Base-by-base conservation (phyloP, 1,140 invertebrate species). In the Coenobita brevimanus region DNA sequence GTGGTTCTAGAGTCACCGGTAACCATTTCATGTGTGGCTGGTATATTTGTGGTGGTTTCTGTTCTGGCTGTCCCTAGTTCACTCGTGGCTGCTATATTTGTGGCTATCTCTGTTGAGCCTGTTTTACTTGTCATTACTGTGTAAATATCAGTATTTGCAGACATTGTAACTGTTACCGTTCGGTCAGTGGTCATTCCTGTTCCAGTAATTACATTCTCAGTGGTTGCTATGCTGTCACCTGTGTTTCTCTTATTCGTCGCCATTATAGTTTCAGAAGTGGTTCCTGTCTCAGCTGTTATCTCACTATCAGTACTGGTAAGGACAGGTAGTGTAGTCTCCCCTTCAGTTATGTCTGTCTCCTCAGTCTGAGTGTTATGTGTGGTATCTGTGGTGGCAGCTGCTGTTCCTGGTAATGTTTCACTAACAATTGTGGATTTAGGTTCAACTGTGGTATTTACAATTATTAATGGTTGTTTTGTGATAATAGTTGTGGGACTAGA, bases 381-480 rank as follows among this genome's bases (percentile, higher is more conserved):
- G 15, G 73, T 33, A 21, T 71, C 41, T 33, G 15, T 21, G 21
- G 30, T 36, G 21, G 38, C 24, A 36, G 24, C 30, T 15, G 13
- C 33, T 21, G 33, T 3, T 71, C 36, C 62, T 80, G 57, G 43
- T 54, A 76, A 79, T 6, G 46, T 69, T 80, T 79, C 69, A 30
- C 57, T 62, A 17, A n/a, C 8, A 8, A 38, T 24, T 30, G 27
- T 30, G 67, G 41, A 0, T 21, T n/a, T 2, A 15, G 64, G 0
- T 33, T 82, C n/a, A 33, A n/a, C 30, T 50, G 46, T 50, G 46
- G 46, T 50, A 17, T 50, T 50, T 6, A 17, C 17, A 50, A 50
- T 6, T 50, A 50, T 50, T 8, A 50, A 2, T 69, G 79, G 30
- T 82, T 6, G 8, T 8, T 24, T 78, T 3, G 50, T 27, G 36